Evolutionary conservation across 2,888 invertebrate genomes (phyloP).

Genomic region (Rhamphomyia laevipes): DNA sequence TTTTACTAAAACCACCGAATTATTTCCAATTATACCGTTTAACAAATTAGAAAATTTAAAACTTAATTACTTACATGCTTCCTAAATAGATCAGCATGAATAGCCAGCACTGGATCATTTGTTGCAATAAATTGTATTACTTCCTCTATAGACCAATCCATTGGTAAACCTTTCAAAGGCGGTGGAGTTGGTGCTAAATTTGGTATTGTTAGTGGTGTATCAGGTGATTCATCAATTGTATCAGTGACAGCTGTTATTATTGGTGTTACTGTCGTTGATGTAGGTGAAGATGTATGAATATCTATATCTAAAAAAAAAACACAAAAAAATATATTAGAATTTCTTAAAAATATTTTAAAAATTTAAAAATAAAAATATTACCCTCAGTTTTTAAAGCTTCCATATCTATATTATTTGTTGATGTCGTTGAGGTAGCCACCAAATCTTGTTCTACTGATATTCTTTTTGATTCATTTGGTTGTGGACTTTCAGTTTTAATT

Average conservation of each 20-base stretch:
- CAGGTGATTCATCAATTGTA: slow-evolving; percentile 4
- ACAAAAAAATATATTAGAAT: neutral
- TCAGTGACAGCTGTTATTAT: slow-evolving; percentile 9
- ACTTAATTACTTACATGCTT: slow-evolving; percentile 64
- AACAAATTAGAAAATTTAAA: too few relatives aligned
- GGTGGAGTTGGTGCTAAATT: slow-evolving; percentile 20
- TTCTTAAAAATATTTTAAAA: neutral
- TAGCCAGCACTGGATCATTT: slow-evolving; percentile 69
- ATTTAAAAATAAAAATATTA: neutral
- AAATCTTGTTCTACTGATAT: slow-evolving; percentile 8
- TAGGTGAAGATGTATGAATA: too few relatives aligned
- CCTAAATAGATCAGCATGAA: slow-evolving; percentile 83
- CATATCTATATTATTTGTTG: slow-evolving; percentile 15
- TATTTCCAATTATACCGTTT: too few relatives aligned
- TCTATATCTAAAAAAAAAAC: too few relatives aligned
- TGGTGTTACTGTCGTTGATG: slow-evolving; percentile 12
- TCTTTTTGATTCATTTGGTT: slow-evolving; percentile 27
- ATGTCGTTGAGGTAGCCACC: slow-evolving; percentile 16
- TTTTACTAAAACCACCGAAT: too few relatives aligned
- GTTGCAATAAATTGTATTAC: slow-evolving; percentile 84
- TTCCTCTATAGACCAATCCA: slow-evolving; percentile 90
- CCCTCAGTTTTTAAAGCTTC: neutral
- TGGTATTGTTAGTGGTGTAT: slow-evolving; percentile 9
- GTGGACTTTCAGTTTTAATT: slow-evolving; percentile 26
- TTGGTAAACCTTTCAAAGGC: slow-evolving; percentile 47